These are phyloP conservation scores for Atethmia centrago DNA, from an alignment of 2,888 invertebrate genomes.

Conservation along the genomic window DNA sequence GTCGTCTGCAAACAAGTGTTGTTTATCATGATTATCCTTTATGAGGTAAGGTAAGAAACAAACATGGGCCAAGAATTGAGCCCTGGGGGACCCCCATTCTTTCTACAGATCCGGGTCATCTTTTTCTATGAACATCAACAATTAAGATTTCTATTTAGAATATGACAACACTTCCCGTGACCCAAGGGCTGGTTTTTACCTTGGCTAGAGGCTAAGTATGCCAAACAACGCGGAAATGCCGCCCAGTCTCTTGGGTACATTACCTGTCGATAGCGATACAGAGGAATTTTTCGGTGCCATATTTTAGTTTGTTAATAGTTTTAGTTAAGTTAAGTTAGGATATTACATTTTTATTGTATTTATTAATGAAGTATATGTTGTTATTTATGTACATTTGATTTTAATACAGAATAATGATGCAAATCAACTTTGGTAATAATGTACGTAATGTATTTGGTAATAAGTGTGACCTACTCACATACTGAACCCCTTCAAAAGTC, in stretches of 20 bases:
- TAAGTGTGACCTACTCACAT: not conserved
- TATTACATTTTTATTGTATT: not conserved
- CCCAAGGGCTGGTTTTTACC: not conserved
- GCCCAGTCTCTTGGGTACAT: not conserved
- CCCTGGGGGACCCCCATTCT: too few species aligned
- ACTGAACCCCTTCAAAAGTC: constrained; percentile 59
- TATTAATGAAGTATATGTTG: not conserved
- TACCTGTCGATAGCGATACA: not conserved
- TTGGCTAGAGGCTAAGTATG: not conserved
- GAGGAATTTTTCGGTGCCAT: not conserved
- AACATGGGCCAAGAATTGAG: too few species aligned
- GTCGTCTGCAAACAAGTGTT: too few species aligned
- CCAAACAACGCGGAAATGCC: not conserved
- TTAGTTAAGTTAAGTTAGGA: too few species aligned
- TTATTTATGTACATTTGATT: not conserved
- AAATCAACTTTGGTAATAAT: not conserved
- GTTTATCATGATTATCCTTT: too few species aligned
- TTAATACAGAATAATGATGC: not conserved
- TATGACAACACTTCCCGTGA: not conserved
- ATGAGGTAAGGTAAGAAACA: too few species aligned
- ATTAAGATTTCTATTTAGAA: not conserved
- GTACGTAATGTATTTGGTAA: not conserved
- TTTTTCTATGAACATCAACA: too few species aligned
- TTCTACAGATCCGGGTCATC: too few species aligned
- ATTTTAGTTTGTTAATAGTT: not conserved